These are phyloP conservation scores for Rhadina sibilatrix DNA, from an alignment of 2,113 vertebrate species.

Conservation along the genomic window DNA sequence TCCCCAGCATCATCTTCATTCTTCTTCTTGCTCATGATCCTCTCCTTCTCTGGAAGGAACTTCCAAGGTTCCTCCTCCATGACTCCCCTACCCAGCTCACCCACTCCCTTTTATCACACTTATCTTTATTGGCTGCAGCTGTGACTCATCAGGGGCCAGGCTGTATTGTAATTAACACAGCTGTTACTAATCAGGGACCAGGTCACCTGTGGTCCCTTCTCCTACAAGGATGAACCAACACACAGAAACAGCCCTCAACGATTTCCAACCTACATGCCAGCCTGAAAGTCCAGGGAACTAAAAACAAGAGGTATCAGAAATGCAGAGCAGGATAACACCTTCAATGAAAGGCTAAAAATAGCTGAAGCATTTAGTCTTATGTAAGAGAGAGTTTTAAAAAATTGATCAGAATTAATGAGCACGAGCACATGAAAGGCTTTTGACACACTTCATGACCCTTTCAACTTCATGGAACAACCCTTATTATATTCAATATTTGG, in stretches of 20 bases:
- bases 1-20: no score
- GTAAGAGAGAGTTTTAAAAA: neutral
- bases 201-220: neutral
- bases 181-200: neutral
- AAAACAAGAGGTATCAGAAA: neutral
- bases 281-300: neutral
- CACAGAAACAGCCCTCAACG: rapidly evolving
- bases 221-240: neutral
- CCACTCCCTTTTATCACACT: neutral
- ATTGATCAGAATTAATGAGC: neutral
- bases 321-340: neutral
- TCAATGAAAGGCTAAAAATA: neutral
- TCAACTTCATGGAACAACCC: neutral
- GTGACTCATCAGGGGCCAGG: neutral
- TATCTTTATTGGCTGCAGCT: neutral
- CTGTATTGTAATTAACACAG: neutral
- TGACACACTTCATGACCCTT: neutral
- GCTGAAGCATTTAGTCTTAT: neutral
- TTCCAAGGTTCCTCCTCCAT: no score
- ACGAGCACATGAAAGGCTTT: neutral
- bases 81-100: no score
- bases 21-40: no score
- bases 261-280: rapidly evolving
- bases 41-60: no score
- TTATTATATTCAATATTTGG: neutral